Conservation (phyloP, 1,140 invertebrate species). For the Philaenus spumarius region DNA sequence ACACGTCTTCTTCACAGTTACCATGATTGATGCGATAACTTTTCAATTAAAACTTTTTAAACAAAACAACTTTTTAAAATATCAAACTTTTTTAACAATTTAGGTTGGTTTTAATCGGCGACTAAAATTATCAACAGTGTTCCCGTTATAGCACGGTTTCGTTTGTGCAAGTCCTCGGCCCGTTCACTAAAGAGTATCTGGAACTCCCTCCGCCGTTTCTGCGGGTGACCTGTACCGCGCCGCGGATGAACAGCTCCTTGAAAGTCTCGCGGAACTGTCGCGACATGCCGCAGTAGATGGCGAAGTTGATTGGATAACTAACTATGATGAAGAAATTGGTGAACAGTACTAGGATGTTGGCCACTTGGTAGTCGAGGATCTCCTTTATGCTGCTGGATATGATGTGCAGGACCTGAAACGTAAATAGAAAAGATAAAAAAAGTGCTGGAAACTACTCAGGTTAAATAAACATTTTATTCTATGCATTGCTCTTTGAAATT, state of each 20-base stretch:
- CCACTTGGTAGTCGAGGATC: slow-evolving; percentile 69
- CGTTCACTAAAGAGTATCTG: slow-evolving; percentile 69
- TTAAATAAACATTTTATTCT: too few species aligned
- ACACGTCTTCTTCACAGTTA: too few species aligned
- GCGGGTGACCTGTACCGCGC: slow-evolving; percentile 40
- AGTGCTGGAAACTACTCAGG: too few species aligned
- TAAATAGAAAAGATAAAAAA: too few species aligned
- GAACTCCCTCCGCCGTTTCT: slow-evolving; percentile 61
- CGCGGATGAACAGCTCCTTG: slow-evolving; percentile 74
- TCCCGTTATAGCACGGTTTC: slow-evolving; percentile 64
- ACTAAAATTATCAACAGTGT: too few species aligned
- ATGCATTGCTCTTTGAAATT: too few species aligned
- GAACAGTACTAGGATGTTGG: slow-evolving; percentile 76
- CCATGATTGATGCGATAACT: too few species aligned
- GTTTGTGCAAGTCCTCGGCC: slow-evolving; percentile 70
- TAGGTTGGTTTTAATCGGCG: too few species aligned
- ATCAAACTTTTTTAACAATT: too few species aligned
- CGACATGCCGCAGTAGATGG: slow-evolving; percentile 94
- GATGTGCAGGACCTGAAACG: slow-evolving; percentile 67
- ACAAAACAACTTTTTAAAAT: too few species aligned
- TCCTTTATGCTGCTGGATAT: slow-evolving; percentile 62
- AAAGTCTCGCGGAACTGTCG: slow-evolving; percentile 90
- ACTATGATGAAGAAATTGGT: slow-evolving; percentile 89
- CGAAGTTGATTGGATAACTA: slow-evolving; percentile 90
- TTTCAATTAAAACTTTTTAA: too few species aligned